Evolutionary conservation across 1,140 invertebrate genomes (phyloP), one percentile per base, ranked within the genome.

Genomic region (Dreissena rostriformis): DNA sequence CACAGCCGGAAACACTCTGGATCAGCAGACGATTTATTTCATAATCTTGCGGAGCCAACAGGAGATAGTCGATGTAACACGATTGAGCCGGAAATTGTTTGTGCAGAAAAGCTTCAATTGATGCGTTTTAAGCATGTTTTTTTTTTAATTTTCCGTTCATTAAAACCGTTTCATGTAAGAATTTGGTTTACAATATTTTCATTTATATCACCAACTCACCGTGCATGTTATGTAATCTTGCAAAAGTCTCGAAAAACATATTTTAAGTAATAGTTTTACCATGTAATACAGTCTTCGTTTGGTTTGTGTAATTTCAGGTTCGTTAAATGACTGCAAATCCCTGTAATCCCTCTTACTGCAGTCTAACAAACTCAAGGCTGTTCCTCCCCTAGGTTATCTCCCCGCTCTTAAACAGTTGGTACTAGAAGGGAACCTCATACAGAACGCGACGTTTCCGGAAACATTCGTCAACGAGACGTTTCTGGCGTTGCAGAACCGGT

Each of bases 401-500:
- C 55, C 61, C 15, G 77, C 61, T 11, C 81, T 91, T 15, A 66
- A 86, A 55, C 70, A 53, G 7, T 57, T 91, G 0, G 84, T 86
- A 14, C 15, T 91, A 22, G 78, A 90, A 68, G 86, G 79, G 14
- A 91, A 91, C 65, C 39, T 70, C n/a, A 87, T 91, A 0, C 53
- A 39, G 0, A 82, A 90, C 75, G 86, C 75, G 0, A 89, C 83
- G 1, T 89, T 91, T 67, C 89, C 90, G 0, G n/a, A 22, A 0
- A 76, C 81, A 12, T 89, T 77, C 52, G 52, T 10, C 0, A 39
- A 79, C 6, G 63, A 78, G 0, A 83, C 39, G 0, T 14, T 51
- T 5, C 63, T 89, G 0, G 39, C 80, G 51, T 55, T 91, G 53
- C 52, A 49, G 29, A 83, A 84, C n/a, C 65, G 76, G 14, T 52